These are phyloP conservation scores for Lithophane leautieri DNA, from an alignment of 2,888 invertebrate species.

Conservation along the genomic window DNA sequence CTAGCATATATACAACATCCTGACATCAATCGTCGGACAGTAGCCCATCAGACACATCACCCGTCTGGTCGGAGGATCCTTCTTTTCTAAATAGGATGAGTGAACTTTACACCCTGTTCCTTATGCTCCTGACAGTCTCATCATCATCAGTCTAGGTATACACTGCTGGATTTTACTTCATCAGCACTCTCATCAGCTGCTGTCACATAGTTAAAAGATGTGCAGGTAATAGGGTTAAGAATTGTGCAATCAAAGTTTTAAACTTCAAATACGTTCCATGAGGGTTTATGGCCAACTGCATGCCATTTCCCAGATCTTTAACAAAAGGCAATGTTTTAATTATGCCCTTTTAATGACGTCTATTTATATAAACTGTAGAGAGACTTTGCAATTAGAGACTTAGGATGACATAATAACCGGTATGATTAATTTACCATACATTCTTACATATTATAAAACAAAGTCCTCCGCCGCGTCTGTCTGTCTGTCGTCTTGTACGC, in stretches of 20 bases:
- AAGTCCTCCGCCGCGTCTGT: too few species aligned
- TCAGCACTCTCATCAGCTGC: background rate
- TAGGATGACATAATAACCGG: background rate
- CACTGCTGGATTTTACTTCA: background rate
- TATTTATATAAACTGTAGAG: background rate
- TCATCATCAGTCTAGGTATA: background rate
- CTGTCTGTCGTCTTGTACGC: too few species aligned
- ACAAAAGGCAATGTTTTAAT: background rate
- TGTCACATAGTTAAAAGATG: background rate
- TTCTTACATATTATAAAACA: too few species aligned
- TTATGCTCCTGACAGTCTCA: too few species aligned
- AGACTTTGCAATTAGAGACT: too few species aligned
- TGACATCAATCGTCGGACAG: too few species aligned
- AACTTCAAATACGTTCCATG: too few species aligned
- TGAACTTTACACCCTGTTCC: too few species aligned
- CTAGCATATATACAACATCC: too few species aligned
- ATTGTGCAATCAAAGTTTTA: background rate
- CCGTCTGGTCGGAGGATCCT: too few species aligned
- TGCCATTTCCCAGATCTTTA: background rate
- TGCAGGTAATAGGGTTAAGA: background rate
- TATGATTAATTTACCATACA: slow-evolving; percentile 1
- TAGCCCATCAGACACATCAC: too few species aligned
- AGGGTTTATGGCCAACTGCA: background rate
- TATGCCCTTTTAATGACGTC: background rate
- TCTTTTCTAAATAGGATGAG: too few species aligned